Base-by-base conservation (phyloP, 2,888 invertebrate species). In the Gerris lacustris region DNA sequence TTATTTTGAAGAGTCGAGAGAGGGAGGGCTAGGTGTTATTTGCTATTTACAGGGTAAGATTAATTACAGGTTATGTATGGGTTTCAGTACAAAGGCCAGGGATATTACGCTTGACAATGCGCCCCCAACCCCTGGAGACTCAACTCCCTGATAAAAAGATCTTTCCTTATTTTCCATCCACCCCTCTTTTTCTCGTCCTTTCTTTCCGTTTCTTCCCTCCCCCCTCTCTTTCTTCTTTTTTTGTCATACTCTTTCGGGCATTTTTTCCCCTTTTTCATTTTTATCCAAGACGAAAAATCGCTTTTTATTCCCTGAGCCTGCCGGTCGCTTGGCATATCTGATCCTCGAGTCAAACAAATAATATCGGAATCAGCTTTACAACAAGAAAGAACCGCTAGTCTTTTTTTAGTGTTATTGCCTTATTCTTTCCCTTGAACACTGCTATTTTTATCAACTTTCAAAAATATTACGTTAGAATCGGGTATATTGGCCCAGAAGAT, bases 311-410 rank as follows among this genome's bases (percentile, higher is more conserved):
- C 55, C 15, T 55, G 15, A 55, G 15, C 11, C 15, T 55, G 55
- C 15, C 15, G 55, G 55, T 55, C 55, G 9, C 55, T 55, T 15
- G 55, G 55, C 55, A 55, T 55, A 55, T 55, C 70, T 66, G 72
- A 72, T 70, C 66, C 69, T 70, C 72, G 70, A 68, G 72, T 72
- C 72, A 72, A 72, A 72, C 72, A 72, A 72, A 72, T 70, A 72
- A 72, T 72, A 72, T 70, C 70, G 70, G 63, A 72, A 72, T 72
- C 69, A 69, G 72, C 72, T 72, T 72, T 67, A 55, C 55, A 9
- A 11, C 55, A 55, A 15, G 15, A 55, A 15, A 55, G 15, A 55
- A 55, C 11, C 31, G 31, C 31, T 11, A 55, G 55, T 9, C 11
- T 55, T 55, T 55, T 55, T 55, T 55, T 55, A 55, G 55, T 55